Conservation (phyloP, 2,113 vertebrate species). For the Nycticorax nycticorax region DNA sequence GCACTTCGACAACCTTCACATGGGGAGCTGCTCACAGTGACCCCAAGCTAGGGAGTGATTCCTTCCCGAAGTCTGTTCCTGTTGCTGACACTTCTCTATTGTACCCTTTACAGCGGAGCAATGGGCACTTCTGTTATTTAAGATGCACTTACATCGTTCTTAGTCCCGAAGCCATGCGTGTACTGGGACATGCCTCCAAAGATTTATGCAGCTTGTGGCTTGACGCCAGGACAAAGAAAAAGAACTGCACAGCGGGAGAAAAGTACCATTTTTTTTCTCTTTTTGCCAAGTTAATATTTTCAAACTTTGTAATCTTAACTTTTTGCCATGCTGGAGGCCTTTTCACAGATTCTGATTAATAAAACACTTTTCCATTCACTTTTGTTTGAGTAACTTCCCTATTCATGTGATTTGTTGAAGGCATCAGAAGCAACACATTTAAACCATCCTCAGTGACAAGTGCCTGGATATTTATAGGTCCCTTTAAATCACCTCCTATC, state of each 20-base stretch:
- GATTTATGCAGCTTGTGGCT: neutral
- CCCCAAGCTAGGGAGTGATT: neutral
- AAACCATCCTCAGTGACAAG: neutral
- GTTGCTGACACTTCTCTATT: neutral
- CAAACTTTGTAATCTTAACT: neutral
- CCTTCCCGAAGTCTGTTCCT: neutral
- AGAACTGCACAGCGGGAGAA: neutral
- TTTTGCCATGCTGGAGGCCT: neutral
- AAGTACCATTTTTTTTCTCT: neutral
- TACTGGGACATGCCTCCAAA: neutral
- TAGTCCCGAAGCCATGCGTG: neutral
- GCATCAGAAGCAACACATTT: neutral
- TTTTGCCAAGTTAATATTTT: neutral
- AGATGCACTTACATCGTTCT: neutral
- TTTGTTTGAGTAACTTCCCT: neutral
- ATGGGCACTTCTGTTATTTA: neutral
- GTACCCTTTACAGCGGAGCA: neutral
- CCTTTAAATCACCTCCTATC: neutral
- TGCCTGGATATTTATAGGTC: neutral
- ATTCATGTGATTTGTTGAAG: constrained; percentile 19
- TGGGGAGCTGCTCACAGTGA: neutral
- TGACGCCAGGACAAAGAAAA: neutral
- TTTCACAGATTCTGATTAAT: neutral
- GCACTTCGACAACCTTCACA: neutral
- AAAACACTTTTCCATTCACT: neutral